These are phyloP conservation scores for Thaleichthys pacificus DNA, from an alignment of 2,797 vertebrate genomes.

Conservation along the genomic window DNA sequence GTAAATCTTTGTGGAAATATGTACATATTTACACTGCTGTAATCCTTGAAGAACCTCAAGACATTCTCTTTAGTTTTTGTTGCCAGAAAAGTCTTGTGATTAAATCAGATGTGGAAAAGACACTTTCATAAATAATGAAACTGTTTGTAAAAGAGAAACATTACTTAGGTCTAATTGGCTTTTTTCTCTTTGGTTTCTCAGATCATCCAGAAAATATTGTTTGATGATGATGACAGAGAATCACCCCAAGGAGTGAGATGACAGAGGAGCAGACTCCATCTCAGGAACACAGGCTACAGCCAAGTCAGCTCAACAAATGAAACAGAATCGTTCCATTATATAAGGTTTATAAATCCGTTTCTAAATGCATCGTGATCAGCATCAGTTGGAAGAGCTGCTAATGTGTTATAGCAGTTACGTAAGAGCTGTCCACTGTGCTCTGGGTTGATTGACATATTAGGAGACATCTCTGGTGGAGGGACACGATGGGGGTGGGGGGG, in stretches of 20 bases:
- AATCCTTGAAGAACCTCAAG: not conserved
- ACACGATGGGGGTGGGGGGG: not conserved
- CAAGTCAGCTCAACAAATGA: not conserved
- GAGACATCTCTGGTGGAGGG: constrained; percentile 26
- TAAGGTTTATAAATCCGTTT: constrained; percentile 20
- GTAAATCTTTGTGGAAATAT: constrained; percentile 20
- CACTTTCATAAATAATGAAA: constrained; percentile 13
- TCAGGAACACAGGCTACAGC: not conserved
- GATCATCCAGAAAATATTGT: constrained; percentile 5
- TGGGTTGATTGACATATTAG: constrained; percentile 44
- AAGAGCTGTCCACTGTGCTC: constrained; percentile 44
- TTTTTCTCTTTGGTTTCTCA: constrained; percentile 21
- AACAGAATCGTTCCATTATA: constrained; percentile 24
- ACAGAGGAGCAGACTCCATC: not conserved
- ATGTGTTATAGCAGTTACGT: constrained; percentile 58
- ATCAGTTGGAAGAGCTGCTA: constrained; percentile 58
- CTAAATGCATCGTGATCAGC: constrained; percentile 24
- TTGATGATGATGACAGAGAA: constrained; percentile 14
- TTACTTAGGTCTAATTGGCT: constrained; percentile 6
- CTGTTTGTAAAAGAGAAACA: constrained; percentile 15
- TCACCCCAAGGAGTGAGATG: not conserved
- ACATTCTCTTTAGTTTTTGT: constrained; percentile 19
- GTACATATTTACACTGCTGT: constrained; percentile 20
- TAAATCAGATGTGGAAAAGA: constrained; percentile 5
- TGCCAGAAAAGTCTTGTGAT: constrained; percentile 23